Conservation (phyloP, 2,113 vertebrate species). For the Hippocampus comes region DNA sequence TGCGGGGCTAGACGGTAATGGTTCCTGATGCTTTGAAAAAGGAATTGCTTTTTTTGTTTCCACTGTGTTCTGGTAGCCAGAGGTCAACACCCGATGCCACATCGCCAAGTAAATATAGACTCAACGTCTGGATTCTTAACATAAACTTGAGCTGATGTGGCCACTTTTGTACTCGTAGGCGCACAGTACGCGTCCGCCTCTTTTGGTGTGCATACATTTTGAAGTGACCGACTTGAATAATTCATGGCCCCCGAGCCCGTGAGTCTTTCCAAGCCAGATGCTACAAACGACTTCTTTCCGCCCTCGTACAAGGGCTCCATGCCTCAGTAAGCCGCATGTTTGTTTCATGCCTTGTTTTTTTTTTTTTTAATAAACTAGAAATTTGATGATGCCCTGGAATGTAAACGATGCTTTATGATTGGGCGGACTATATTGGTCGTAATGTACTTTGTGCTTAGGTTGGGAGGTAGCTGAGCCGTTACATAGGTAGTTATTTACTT, state of each 20-base stretch:
- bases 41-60: slow-evolving; percentile 38
- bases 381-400: slow-evolving; percentile 27
- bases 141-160: neutral
- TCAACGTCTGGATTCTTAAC: slow-evolving; percentile 12
- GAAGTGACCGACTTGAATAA: slow-evolving; percentile 62
- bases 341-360: slow-evolving; percentile 51
- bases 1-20: too few relatives aligned
- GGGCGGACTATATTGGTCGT: neutral
- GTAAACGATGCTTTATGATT: slow-evolving; percentile 15
- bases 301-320: slow-evolving; percentile 17
- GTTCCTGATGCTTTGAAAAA: too few relatives aligned
- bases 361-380: slow-evolving; percentile 21
- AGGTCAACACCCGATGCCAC: slow-evolving; percentile 39
- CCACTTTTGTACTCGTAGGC: neutral
- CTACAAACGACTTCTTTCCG: slow-evolving; percentile 55
- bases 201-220: slow-evolving; percentile 21
- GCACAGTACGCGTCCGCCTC: neutral
- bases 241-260: slow-evolving; percentile 50
- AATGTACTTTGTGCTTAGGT: neutral
- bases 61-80: slow-evolving; percentile 22
- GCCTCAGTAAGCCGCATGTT: slow-evolving; percentile 10
- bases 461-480: too few relatives aligned
- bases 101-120: slow-evolving; percentile 39
- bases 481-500: too few relatives aligned
- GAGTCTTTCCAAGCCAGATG: slow-evolving; percentile 44